Evolutionary conservation across 2,888 invertebrate species (phyloP), one percentile per base, ranked within the genome.

Genomic region (Pocota personata): DNA sequence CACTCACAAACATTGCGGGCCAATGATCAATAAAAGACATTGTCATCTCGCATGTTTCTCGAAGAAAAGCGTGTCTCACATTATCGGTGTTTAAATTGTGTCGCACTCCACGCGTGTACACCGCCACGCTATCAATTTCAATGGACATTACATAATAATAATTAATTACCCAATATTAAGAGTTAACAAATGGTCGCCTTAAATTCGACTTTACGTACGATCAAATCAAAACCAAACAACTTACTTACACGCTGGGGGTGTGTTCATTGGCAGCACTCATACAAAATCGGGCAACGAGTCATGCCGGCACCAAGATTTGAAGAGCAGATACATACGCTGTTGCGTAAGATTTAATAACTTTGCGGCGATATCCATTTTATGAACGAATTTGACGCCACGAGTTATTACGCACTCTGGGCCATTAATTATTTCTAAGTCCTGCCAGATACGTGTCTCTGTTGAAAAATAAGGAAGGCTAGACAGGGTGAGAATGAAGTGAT

Each of bases 301-400:
- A 58, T 8, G 50, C 60, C 40, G 67, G 50, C 58, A 67, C 12
- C 37, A 50, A 72, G 72, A 72, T 79, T 30, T 32, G 30, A 66
- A 66, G 10, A 72, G 57, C 64, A 66, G 79, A 80, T 80, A 73
- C 58, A 21, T 16, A 40, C 12, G 6, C 10, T 6, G 46, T 82
- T 82, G 46, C 75, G 62, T 78, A 78, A 71, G 24, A 50, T 43
- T 55, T 78, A 69, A 78, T 82, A 69, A 82, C 55, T 69, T 48
- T 69, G 37, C 32, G 55, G 55, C 35, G 14, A 69, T 35, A 60
- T 62, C 3, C 60, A 21, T 67, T 57, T 57, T 55, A 16, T 32
- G 2, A 46, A 62, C 24, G 75, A 75, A 69, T 76, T 69, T 82
- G 60, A 69, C 73, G 72, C 58, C 50, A 60, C 52, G 52, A 50